phyloP scores from a whole-genome alignment of 2,113 vertebrate genomes.

The Panthera tigris region DNA sequence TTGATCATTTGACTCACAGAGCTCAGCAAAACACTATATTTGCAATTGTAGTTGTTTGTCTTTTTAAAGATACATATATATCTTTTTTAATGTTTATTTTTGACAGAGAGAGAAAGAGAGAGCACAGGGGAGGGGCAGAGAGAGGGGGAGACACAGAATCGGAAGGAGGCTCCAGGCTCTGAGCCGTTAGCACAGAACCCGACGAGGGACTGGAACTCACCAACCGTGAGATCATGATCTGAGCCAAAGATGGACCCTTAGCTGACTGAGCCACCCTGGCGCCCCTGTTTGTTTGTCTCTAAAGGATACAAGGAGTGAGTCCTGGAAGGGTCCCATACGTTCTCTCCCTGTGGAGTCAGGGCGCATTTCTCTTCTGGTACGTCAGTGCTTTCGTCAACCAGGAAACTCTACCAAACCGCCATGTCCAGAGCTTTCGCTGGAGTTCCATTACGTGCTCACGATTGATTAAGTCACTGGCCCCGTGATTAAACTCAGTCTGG shows the following conservation, averaged over 20 bases:
- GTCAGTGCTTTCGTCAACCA: neutral
- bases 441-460: neutral
- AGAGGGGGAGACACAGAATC: too few relatives aligned
- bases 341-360: neutral
- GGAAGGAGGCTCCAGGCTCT: too few relatives aligned
- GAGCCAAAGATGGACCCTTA: too few relatives aligned
- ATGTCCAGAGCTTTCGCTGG: neutral
- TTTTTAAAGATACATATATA: too few relatives aligned
- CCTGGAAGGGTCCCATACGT: neutral
- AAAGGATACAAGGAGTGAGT: neutral
- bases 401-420: neutral
- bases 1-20: neutral
- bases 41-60: neutral
- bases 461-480: neutral
- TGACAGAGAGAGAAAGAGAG: too few relatives aligned
- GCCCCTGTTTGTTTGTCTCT: neutral
- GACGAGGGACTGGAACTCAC: too few relatives aligned
- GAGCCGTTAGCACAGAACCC: too few relatives aligned
- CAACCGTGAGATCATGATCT: too few relatives aligned
- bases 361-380: fast-evolving
- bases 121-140: too few relatives aligned
- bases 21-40: neutral
- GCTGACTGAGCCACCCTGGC: too few relatives aligned
- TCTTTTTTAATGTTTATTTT: too few relatives aligned
- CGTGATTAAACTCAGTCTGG: neutral